Evolutionary conservation across 2,113 vertebrate genomes (phyloP).

Genomic region (Cavia aperea): DNA sequence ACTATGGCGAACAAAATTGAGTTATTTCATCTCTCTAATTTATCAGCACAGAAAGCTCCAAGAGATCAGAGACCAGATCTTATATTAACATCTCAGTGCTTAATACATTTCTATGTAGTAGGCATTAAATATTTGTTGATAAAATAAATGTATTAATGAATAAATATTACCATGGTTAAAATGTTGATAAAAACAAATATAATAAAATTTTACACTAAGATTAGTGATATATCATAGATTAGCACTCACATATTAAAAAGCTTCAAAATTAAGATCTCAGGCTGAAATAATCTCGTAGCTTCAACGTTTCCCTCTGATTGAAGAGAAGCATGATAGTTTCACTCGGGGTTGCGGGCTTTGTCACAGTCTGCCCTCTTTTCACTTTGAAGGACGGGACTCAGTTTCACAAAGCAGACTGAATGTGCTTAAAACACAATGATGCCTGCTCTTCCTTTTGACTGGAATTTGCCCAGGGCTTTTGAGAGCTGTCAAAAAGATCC

Average conservation of each 20-base stretch:
- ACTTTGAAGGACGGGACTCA: background rate
- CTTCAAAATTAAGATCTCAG: background rate
- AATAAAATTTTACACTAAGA: background rate
- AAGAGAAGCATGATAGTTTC: background rate
- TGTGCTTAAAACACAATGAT: background rate
- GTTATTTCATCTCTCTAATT: background rate
- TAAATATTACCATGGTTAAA: background rate
- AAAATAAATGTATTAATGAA: background rate
- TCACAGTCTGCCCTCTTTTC: background rate
- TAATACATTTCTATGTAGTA: background rate
- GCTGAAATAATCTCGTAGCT: background rate
- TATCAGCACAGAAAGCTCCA: background rate
- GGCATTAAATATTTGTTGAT: background rate
- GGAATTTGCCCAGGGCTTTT: background rate
- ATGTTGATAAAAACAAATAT: background rate
- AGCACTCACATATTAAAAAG: background rate
- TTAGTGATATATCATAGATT: background rate
- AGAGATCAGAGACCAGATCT: background rate
- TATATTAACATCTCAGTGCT: background rate
- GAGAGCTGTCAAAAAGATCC: background rate
- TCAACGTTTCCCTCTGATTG: background rate
- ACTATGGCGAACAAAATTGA: background rate
- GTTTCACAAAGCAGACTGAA: background rate
- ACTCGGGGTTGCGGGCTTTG: background rate
- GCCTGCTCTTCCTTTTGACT: background rate